Conservation (phyloP, 2,113 vertebrate species). For the Hydrolagus affinis region DNA sequence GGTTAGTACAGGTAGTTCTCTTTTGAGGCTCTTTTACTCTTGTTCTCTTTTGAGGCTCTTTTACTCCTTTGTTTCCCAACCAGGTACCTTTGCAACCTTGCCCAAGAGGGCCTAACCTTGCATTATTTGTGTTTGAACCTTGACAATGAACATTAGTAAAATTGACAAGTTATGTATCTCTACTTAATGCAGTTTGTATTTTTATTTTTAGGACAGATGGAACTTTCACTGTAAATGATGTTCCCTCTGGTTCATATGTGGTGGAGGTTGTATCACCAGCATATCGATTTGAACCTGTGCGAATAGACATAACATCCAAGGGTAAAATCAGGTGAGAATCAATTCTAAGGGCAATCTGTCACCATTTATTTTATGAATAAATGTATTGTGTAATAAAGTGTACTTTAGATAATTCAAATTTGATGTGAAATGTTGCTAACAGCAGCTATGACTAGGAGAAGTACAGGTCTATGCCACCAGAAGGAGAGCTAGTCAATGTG, state of each 20-base stretch:
- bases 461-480: no score
- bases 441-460: neutral
- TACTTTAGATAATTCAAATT: no score
- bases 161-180: neutral
- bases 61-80: no score
- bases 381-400: no score
- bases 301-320: slow-evolving; percentile 97
- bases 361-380: neutral
- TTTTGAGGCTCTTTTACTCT: neutral
- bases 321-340: slow-evolving; percentile 90
- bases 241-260: slow-evolving; percentile 92
- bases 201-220: slow-evolving; percentile 76
- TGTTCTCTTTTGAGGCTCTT: neutral
- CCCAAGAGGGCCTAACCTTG: no score
- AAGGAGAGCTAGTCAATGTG: no score
- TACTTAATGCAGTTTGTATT: slow-evolving; percentile 30
- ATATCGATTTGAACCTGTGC: slow-evolving; percentile 81
- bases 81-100: no score
- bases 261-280: slow-evolving; percentile 83
- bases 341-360: neutral
- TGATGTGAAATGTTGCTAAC: neutral
- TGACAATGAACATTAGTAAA: neutral
- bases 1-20: no score
- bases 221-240: slow-evolving; percentile 89
- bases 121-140: neutral